Evolutionary conservation across 2,797 vertebrate genomes (phyloP).

Genomic region (Scleropages formosus): DNA sequence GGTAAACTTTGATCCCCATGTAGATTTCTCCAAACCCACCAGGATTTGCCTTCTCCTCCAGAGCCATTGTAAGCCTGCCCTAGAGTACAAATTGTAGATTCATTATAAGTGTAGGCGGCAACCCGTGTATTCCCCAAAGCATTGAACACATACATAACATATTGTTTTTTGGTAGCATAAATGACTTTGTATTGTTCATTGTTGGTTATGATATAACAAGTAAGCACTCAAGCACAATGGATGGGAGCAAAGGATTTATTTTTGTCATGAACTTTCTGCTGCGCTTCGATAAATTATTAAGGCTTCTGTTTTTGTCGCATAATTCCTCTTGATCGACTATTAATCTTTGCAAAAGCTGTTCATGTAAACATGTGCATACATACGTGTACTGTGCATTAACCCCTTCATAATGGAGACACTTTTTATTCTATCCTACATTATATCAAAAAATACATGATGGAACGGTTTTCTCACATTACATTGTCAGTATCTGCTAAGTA

Average conservation of each 20-base stretch:
- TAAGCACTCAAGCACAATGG: conserved; percentile 40
- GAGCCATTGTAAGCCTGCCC: conserved; percentile 67
- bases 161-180: conserved; percentile 71
- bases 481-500: too few species aligned
- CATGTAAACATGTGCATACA: conserved; percentile 29
- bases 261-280: conserved; percentile 48
- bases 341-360: conserved; percentile 47
- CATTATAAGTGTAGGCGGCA: conserved; percentile 72
- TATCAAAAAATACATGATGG: too few species aligned
- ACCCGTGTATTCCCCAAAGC: conserved; percentile 73
- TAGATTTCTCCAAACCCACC: conserved; percentile 72
- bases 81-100: conserved; percentile 70
- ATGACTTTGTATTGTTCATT: conserved; percentile 65
- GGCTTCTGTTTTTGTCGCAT: conserved; percentile 35
- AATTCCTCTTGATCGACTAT: conserved; percentile 52
- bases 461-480: not conserved
- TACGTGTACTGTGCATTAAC: not conserved
- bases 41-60: conserved; percentile 71
- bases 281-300: conserved; percentile 47
- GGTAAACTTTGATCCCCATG: conserved; percentile 74
- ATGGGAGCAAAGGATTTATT: conserved; percentile 33
- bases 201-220: conserved; percentile 62
- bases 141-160: conserved; percentile 65
- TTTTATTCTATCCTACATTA: not conserved
- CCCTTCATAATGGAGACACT: not conserved